A percentile compares a stretch with the other conserved stretches of the same genome.
Conservation (phyloP, 2,113 vertebrate species). For the Thamnophis sirtalis region DNA sequence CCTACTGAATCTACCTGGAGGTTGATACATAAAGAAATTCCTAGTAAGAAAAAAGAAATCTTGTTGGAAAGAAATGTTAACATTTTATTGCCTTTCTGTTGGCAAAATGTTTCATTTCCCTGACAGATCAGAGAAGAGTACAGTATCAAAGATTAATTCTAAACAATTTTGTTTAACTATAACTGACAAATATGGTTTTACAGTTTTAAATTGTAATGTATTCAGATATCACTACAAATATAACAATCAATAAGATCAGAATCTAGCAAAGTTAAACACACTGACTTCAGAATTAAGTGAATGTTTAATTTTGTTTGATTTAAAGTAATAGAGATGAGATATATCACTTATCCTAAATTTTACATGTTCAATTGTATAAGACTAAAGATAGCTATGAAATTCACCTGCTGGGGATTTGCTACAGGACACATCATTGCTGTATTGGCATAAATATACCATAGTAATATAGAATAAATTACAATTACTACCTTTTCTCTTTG, state of each 20-base stretch:
- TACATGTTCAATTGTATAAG: not conserved
- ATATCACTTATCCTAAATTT: not conserved
- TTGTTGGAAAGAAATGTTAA: conserved; percentile 6
- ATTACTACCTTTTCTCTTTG: not conserved
- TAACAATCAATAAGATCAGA: not conserved
- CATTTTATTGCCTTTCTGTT: conserved; percentile 35
- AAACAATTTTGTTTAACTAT: not conserved
- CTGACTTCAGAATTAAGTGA: not conserved
- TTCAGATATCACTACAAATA: not conserved
- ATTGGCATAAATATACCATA: not conserved
- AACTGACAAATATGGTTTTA: not conserved
- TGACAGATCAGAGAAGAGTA: not conserved
- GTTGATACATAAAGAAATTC: conserved; percentile 24
- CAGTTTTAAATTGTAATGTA: not conserved
- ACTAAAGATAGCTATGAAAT: not conserved
- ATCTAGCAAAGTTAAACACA: not conserved
- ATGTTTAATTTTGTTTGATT: not conserved
- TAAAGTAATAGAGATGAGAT: not conserved
- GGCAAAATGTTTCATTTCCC: not conserved
- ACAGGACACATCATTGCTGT: not conserved
- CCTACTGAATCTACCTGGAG: not conserved
- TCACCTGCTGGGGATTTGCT: not conserved
- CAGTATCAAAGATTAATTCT: not conserved
- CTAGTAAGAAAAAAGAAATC: not conserved
- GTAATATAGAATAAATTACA: not conserved